These are phyloP conservation scores for Zenarchopterus dispar DNA, from an alignment of 2,797 vertebrate genomes.

Conservation along the genomic window DNA sequence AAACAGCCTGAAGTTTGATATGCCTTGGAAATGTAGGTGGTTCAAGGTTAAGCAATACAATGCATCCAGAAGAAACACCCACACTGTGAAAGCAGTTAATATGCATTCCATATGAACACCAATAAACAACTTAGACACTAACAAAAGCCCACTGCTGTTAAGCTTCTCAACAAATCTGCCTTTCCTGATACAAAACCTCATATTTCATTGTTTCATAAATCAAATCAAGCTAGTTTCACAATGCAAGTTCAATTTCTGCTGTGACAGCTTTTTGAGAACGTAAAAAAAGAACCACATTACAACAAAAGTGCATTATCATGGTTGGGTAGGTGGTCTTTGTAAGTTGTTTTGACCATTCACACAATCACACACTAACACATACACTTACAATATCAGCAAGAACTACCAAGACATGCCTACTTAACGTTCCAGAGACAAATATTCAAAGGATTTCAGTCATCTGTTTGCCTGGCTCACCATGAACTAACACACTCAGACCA, in stretches of 20 bases:
- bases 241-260: conserved; percentile 40
- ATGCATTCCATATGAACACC: neutral
- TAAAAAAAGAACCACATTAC: too few species aligned
- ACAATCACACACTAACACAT: too few species aligned
- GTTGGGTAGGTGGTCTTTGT: conserved; percentile 31
- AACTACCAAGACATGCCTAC: conserved; percentile 5
- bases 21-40: conserved; percentile 18
- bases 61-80: neutral
- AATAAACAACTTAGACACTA: conserved; percentile 1
- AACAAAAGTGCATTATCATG: too few species aligned
- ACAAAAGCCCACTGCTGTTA: neutral
- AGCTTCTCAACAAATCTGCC: conserved; percentile 26
- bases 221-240: conserved; percentile 32
- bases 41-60: conserved; percentile 36
- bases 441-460: conserved; percentile 19
- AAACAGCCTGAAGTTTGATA: conserved; percentile 34
- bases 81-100: neutral
- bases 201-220: conserved; percentile 35
- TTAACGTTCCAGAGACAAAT: conserved; percentile 17
- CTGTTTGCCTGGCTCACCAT: conserved; percentile 13
- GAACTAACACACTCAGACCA: conserved; percentile 24
- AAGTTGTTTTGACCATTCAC: conserved; percentile 10
- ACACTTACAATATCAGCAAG: conserved; percentile 30
- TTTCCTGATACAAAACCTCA: conserved; percentile 25
- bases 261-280: conserved; percentile 20